Evolutionary conservation across 1,140 invertebrate genomes (phyloP), one percentile per base, ranked within the genome.

Genomic region (Drosophila miranda): DNA sequence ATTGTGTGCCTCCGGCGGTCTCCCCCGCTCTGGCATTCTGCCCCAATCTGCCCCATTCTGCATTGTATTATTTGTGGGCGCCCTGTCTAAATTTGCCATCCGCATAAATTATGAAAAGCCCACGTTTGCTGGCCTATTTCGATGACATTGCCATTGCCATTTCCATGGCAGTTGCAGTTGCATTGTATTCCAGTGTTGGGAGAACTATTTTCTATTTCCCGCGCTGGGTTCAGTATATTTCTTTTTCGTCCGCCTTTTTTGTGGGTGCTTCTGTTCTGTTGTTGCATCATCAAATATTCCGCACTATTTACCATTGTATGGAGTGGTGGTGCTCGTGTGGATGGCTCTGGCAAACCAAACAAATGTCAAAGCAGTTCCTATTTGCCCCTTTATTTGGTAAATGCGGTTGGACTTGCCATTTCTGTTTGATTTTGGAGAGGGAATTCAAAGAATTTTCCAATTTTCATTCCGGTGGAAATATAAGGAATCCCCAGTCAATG

Each of bases 361-460:
- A 74, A 74, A 64, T 74, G 70, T 64, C 53, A 74, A 56, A 73
- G 53, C 60, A 64, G 53, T 66, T 53, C 53, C 50, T 74, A 71
- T 74, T 74, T 74, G 61, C 70, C 52, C 60, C 66, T 74, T 66
- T 66, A 64, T 51, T 64, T 64, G 63, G 69, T 74, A 63, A 69
- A 69, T 69, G 66, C 51, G 66, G 68, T 68, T 68, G 66, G 51
- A 68, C 56, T 68, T 69, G 66, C 34, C 50, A 48, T 48, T 68
- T 68, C 30, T 41, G 41, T 68, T 53, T 67, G 61, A 38, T 34
- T 66, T 43, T 46, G 28, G 6, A 28, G 28, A 7, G 28, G 0
- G 26, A 38, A 41, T 64, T 34, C 34, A 63, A 38, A 13, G 3
- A 13, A 38, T 38, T 38, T 38, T 38, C 11, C 4, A 38, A 38